Evolutionary conservation across 2,113 vertebrate species (phyloP).

Genomic region (Malurus alboscapulatus): DNA sequence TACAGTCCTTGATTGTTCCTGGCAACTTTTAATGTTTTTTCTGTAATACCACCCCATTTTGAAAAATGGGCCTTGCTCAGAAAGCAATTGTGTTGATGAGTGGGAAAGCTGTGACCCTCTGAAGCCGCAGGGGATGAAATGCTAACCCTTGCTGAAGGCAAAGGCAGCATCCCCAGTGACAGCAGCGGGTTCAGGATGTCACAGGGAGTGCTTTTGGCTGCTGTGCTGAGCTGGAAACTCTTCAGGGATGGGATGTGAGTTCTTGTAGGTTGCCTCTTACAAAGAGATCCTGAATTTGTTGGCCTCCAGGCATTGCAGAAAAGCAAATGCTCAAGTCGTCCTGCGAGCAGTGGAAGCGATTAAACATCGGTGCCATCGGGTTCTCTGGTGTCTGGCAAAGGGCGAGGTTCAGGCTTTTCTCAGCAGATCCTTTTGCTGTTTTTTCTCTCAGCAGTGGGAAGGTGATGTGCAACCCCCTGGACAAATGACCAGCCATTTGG

Average conservation of each 20-base stretch:
- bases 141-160: conserved; percentile 3
- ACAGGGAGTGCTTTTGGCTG: not conserved
- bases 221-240: not conserved
- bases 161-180: not conserved
- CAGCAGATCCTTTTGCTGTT: not conserved
- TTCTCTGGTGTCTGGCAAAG: not conserved
- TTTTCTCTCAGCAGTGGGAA: not conserved
- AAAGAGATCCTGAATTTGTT: not conserved
- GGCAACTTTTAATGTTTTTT: not conserved
- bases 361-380: rapidly evolving
- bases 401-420: not conserved
- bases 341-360: not conserved
- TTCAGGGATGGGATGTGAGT: not conserved
- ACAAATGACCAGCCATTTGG: not conserved
- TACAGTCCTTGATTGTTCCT: not conserved
- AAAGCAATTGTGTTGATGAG: not conserved
- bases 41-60: not conserved
- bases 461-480: not conserved
- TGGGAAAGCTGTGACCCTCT: conserved; percentile 10
- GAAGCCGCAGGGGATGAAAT: not conserved
- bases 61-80: not conserved
- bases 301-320: not conserved
- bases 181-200: not conserved
- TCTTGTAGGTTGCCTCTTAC: not conserved
- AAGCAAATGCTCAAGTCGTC: not conserved